These are phyloP conservation scores for Orycteropus afer DNA, from an alignment of 2,113 vertebrate species.

Conservation along the genomic window DNA sequence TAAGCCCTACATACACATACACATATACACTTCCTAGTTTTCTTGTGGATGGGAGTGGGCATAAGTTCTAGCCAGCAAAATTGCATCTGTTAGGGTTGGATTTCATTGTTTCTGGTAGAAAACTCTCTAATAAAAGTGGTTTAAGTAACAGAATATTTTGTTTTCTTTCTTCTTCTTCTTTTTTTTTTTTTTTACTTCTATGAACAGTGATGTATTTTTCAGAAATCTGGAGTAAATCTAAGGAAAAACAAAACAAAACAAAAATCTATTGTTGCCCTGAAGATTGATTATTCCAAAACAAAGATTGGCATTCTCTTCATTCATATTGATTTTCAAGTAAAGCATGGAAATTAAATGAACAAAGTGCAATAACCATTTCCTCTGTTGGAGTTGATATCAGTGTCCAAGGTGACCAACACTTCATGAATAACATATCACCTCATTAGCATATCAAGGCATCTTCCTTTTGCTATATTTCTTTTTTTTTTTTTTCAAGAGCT, in stretches of 20 bases:
- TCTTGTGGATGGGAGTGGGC: too few species aligned
- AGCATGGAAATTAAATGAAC: conserved; percentile 73
- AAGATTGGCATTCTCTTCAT: conserved; percentile 67
- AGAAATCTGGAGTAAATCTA: not conserved
- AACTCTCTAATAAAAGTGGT: too few species aligned
- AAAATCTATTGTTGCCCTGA: not conserved
- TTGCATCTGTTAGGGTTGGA: too few species aligned
- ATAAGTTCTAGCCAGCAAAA: too few species aligned
- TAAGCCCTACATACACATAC: too few species aligned
- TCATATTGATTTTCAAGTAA: conserved; percentile 62
- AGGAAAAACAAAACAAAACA: not conserved
- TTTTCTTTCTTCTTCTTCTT: too few species aligned
- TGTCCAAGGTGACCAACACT: too few species aligned
- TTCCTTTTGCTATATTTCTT: conserved; percentile 19
- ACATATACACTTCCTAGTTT: too few species aligned
- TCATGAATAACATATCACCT: conserved; percentile 64
- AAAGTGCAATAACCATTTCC: conserved; percentile 65
- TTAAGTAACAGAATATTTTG: too few species aligned
- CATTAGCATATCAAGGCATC: conserved; percentile 78
- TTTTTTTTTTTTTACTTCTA: not conserved
- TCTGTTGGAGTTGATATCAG: conserved; percentile 65
- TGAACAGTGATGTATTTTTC: not conserved
- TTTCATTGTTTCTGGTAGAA: too few species aligned
- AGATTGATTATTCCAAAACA: conserved; percentile 52
- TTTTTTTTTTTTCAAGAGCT: too few species aligned